phyloP scores from a whole-genome alignment of 2,113 vertebrate genomes.

The Tautogolabrus adspersus region DNA sequence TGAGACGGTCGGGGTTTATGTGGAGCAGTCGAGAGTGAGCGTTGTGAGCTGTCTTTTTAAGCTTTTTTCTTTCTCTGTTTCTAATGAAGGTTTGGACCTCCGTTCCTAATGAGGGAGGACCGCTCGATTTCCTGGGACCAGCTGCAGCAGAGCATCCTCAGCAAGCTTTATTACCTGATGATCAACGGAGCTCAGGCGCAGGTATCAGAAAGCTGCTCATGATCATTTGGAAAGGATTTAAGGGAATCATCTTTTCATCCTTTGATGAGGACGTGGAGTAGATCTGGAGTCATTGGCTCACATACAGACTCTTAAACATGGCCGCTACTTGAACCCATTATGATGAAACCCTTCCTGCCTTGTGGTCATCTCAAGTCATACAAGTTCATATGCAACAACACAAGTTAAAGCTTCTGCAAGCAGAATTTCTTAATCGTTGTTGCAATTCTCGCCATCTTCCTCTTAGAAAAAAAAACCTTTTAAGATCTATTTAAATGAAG shows the following conservation, averaged over 20 bases:
- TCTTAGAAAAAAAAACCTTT: too few relatives aligned
- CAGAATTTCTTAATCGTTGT: too few relatives aligned
- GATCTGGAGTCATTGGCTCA: not conserved
- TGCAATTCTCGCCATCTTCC: too few relatives aligned
- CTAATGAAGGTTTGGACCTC: slow-evolving; percentile 91
- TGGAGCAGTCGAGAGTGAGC: not conserved
- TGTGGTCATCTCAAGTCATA: too few relatives aligned
- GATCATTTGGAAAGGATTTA: not conserved
- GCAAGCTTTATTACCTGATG: slow-evolving; percentile 89
- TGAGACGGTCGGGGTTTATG: not conserved
- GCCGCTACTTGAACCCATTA: not conserved
- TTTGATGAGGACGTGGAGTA: too few relatives aligned
- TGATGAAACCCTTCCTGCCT: too few relatives aligned
- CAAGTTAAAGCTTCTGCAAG: too few relatives aligned
- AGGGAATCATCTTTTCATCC: not conserved
- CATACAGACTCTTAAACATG: not conserved
- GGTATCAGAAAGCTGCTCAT: slow-evolving; percentile 69
- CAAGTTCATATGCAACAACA: too few relatives aligned
- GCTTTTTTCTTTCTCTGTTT: not conserved
- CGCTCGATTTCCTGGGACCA: slow-evolving; percentile 90
- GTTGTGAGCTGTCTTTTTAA: not conserved
- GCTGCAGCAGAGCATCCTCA: slow-evolving; percentile 91
- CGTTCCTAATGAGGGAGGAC: slow-evolving; percentile 91
- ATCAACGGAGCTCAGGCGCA: slow-evolving; percentile 84
- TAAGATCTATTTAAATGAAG: too few relatives aligned